Conservation (phyloP, 2,888 invertebrate species). For the Epinotia brunnichana region DNA sequence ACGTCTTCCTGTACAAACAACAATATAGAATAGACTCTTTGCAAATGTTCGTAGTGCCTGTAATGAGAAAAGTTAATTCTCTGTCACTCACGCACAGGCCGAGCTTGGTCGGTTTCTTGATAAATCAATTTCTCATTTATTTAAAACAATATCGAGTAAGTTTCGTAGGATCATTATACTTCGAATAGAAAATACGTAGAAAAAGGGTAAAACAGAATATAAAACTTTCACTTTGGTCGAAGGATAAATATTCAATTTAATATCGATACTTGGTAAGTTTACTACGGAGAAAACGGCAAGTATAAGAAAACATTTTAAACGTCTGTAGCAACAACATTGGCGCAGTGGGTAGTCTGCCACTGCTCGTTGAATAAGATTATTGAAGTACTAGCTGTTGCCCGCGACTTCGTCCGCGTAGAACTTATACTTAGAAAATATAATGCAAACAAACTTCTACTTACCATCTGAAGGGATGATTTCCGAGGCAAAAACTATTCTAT, state of each 20-base stretch:
- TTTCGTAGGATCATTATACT: background rate
- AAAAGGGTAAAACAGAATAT: background rate
- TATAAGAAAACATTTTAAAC: conserved; percentile 25
- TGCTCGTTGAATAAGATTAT: conserved; percentile 17
- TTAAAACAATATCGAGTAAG: background rate
- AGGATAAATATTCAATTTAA: conserved; percentile 16
- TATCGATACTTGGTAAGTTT: conserved; percentile 9
- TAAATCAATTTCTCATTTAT: background rate
- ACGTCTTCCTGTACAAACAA: background rate
- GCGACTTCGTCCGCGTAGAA: too few relatives aligned
- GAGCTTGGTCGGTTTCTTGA: conserved; percentile 6
- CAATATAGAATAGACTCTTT: conserved; percentile 5
- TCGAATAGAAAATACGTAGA: background rate
- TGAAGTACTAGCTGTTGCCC: conserved; percentile 3
- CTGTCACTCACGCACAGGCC: conserved; percentile 33
- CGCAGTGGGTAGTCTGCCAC: conserved; percentile 31
- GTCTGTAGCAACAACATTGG: conserved; percentile 18
- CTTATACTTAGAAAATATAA: too few relatives aligned
- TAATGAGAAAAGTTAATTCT: conserved; percentile 30
- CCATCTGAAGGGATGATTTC: too few relatives aligned
- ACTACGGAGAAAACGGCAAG: conserved; percentile 2
- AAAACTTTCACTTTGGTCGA: conserved; percentile 7
- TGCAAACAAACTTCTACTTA: too few relatives aligned
- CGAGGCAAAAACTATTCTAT: too few relatives aligned
- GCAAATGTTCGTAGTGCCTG: conserved; percentile 3